Conservation (phyloP, 1,140 invertebrate genomes). For the Neuroterus valhalla region DNA sequence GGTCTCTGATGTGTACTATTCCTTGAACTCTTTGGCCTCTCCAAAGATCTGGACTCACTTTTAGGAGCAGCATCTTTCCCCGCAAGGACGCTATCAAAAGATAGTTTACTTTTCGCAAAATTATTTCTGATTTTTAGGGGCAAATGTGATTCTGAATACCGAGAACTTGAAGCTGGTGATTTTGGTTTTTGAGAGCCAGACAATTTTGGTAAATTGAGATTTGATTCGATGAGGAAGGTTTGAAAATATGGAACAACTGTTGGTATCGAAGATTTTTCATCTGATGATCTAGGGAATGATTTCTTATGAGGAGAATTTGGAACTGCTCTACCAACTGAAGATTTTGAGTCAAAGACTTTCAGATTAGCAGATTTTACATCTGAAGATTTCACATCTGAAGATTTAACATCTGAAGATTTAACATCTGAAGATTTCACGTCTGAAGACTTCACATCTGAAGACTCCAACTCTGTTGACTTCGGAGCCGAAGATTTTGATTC, state of each 20-base stretch:
- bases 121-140: not conserved
- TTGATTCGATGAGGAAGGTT: not conserved
- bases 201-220: too few relatives aligned
- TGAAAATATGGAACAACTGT: not conserved
- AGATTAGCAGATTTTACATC: not conserved
- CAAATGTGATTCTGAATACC: constrained; percentile 1
- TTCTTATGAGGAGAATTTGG: too few relatives aligned
- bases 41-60: not conserved
- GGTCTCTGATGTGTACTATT: constrained; percentile 6
- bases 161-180: not conserved
- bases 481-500: not conserved
- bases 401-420: not conserved
- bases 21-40: constrained; percentile 1
- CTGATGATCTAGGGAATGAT: not conserved
- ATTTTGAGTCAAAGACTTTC: too few relatives aligned
- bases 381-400: not conserved
- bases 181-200: too few relatives aligned
- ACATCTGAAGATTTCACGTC: not conserved
- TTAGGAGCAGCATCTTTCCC: not conserved
- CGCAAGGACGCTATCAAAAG: not conserved
- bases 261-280: not conserved
- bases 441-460: not conserved
- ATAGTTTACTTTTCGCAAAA: not conserved
- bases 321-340: too few relatives aligned
- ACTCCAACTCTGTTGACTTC: not conserved